Base-by-base conservation (phyloP, 1,140 invertebrate species). In the Drosophila lacteicornis region DNA sequence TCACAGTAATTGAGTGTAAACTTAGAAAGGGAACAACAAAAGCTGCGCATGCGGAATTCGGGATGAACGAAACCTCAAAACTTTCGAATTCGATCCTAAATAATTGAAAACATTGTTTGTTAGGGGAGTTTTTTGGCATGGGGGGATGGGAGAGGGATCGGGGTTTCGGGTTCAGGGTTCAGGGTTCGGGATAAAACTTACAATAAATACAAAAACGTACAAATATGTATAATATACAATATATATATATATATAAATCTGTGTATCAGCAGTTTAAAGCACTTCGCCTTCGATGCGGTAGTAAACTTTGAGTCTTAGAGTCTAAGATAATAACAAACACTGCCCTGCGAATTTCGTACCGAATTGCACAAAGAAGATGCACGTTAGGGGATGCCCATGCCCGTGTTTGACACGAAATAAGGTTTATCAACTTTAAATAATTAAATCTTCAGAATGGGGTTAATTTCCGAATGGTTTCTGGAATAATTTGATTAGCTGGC, bases 151-250 rank as follows among this genome's bases (percentile, higher is more conserved):
- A 12, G 12, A 36, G 49, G 27, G 42, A 42, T 22, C 19, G 17
- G n/a, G 65, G 9, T n/a, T 59, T 17, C 9, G 22, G 13, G n/a
- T 12, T 36, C 7, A 11, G 22, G 25, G 1, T 4, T 27, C 40
- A 4, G 5, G 40, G 25, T 11, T n/a, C 17, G 17, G 61, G 33
- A 68, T 63, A 47, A 27, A 88, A 88, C 83, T 88, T 88, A 87
- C 83, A 78, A 87, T 87, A 88, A 78, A 80, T 87, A 87, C 77
- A 87, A 87, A 70, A 87, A 75, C 75, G 83, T 87, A 87, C 84
- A 87, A 87, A 87, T 87, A 80, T 88, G 68, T 88, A 80, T 80
- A 87, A 78, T 88, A 87, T 87, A 88, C 83, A 87, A 71, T 87
- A 56, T 56, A 36, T 36, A 36, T 36, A 36, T 36, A 55, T 55